Evolutionary conservation across 2,797 vertebrate species (phyloP).

Genomic region (Ceyx erithaca): DNA sequence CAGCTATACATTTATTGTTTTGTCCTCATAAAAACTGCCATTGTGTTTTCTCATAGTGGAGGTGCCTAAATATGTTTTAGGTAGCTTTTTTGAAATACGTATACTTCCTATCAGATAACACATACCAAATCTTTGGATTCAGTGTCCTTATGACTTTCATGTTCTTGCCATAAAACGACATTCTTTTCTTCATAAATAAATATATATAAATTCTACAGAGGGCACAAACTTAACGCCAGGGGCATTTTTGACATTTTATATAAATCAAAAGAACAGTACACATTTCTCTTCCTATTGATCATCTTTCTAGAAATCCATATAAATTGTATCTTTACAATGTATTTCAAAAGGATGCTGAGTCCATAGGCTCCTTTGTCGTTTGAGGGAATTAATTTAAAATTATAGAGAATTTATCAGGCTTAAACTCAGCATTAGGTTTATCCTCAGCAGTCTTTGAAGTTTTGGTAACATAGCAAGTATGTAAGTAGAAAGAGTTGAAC

Average conservation of each 20-base stretch:
- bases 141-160: neutral
- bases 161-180: neutral
- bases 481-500: constrained; percentile 26
- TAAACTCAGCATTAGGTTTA: constrained; percentile 42
- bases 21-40: neutral
- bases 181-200: constrained; percentile 43
- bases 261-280: constrained; percentile 33
- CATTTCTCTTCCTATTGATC: constrained; percentile 45
- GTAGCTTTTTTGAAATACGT: neutral
- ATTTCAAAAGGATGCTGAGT: constrained; percentile 34
- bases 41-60: neutral
- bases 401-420: constrained; percentile 28
- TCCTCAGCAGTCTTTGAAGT: constrained; percentile 36
- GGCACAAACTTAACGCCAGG: neutral
- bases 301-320: constrained; percentile 40
- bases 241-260: constrained; percentile 52
- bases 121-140: neutral
- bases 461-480: constrained; percentile 27
- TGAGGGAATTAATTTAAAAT: constrained; percentile 50
- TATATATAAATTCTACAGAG: constrained; percentile 22
- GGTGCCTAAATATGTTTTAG: neutral
- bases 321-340: constrained; percentile 55
- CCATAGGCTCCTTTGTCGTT: constrained; percentile 24
- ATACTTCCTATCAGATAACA: neutral
- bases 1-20: neutral